These are phyloP conservation scores for Girardia tigrina DNA, from an alignment of 2,888 invertebrate genomes.

Conservation along the genomic window DNA sequence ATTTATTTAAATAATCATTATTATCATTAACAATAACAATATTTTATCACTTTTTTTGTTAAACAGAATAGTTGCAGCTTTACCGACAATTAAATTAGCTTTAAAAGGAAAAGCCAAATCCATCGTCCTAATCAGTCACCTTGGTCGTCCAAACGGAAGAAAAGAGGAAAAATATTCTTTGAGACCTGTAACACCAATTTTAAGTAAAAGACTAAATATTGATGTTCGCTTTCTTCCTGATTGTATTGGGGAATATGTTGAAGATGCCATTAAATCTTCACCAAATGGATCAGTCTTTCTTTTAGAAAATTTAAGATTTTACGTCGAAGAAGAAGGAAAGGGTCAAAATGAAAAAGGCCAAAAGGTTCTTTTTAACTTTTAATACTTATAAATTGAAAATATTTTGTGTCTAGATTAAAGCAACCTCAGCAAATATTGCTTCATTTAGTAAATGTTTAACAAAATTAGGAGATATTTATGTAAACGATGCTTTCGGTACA, in stretches of 20 bases:
- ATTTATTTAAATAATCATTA: too few species aligned
- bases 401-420: constrained; percentile 59
- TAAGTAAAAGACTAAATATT: constrained; percentile 62
- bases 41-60: too few species aligned
- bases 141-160: constrained; percentile 87
- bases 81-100: constrained; percentile 81
- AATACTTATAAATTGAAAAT: neutral
- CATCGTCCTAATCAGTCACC: constrained; percentile 87
- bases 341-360: constrained; percentile 75
- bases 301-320: constrained; percentile 84
- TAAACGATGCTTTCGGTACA: constrained; percentile 97
- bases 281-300: constrained; percentile 68
- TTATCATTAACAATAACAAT: too few species aligned
- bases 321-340: constrained; percentile 93
- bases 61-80: constrained; percentile 81
- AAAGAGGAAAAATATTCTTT: constrained; percentile 73
- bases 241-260: constrained; percentile 80
- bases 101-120: constrained; percentile 74
- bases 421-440: constrained; percentile 68
- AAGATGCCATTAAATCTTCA: constrained; percentile 74
- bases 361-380: constrained; percentile 55
- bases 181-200: constrained; percentile 76
- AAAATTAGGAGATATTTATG: constrained; percentile 84
- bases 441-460: constrained; percentile 73
- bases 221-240: constrained; percentile 60